Evolutionary conservation across 2,797 vertebrate genomes (phyloP), one percentile per base, ranked within the genome.

Genomic region (Buphagus erythrorhynchus): DNA sequence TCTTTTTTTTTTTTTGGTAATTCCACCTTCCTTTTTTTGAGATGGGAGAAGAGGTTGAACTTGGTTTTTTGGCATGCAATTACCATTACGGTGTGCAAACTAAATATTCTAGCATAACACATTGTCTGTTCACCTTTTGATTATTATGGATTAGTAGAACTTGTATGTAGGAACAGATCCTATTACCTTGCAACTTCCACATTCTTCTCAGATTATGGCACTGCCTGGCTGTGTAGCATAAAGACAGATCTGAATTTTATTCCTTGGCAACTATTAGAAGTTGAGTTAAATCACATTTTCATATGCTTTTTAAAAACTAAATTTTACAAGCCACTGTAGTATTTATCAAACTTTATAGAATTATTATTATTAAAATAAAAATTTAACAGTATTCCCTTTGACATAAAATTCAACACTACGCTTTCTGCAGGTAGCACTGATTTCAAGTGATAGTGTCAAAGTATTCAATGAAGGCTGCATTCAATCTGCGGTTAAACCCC

Each of bases 391-490:
- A 43, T 72, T 95, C 79, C 87, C 76, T 95, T 88, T 95, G 90
- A 94, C 38, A 20, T 95, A 66, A 91, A 89, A 92, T 80, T 92
- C 73, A 96, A 91, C 79, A 43, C 35, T 95, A 58, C 96, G 12
- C 88, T 96, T 48, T 96, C 95, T 96, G 85, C 96, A 95, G 94
- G 95, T 96, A 97, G 96, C 87, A 91, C 90, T 94, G 93, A 63
- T 95, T 94, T 95, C 94, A 93, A 95, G 94, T 93, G 90, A 48
- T 96, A 96, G 95, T 96, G 93, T 96, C 95, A 96, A 81, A 96
- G 35, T 95, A 93, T 93, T 95, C 69, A 93, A 29, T 93, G 95
- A 93, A 95, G 95, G 94, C 94, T 86, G 86, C 95, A 69, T 78
- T 95, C 93, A 95, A 4, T 94, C 96, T 94, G 78, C 89, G 63